phyloP scores from a whole-genome alignment of 2,113 vertebrate species.

The Gobius niger region DNA sequence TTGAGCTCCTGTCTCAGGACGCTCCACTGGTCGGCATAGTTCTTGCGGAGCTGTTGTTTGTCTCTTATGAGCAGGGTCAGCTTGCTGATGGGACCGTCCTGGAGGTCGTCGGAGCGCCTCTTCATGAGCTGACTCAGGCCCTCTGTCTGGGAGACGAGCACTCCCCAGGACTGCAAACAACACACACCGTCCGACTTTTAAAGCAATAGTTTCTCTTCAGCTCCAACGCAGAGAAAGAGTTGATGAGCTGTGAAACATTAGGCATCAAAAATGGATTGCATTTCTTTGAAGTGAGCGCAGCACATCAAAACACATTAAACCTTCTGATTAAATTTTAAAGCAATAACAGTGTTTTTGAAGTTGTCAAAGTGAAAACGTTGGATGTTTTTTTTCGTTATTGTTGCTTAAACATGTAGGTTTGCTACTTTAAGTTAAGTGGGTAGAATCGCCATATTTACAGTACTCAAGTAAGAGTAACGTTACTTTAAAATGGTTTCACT shows the following conservation, averaged over 20 bases:
- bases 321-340: neutral
- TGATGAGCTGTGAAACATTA: neutral
- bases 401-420: neutral
- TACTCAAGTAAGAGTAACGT: too few species aligned
- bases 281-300: neutral
- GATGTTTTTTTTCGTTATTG: neutral
- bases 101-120: constrained; percentile 86
- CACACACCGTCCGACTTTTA: neutral
- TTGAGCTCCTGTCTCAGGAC: constrained; percentile 86
- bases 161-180: constrained; percentile 83
- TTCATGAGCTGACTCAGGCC: constrained; percentile 85
- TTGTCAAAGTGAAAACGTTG: neutral
- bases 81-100: constrained; percentile 87
- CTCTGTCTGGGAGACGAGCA: constrained; percentile 86
- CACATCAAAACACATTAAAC: neutral
- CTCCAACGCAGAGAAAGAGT: neutral
- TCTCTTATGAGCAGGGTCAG: constrained; percentile 88
- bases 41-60: constrained; percentile 91
- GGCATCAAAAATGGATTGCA: neutral
- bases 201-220: neutral
- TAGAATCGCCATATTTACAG: too few species aligned
- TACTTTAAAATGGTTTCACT: neutral
- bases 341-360: neutral
- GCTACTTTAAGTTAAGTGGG: neutral
- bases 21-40: constrained; percentile 87